Evolutionary conservation across 1,140 invertebrate genomes (phyloP).

Genomic region (Sycophaga agraensis): DNA sequence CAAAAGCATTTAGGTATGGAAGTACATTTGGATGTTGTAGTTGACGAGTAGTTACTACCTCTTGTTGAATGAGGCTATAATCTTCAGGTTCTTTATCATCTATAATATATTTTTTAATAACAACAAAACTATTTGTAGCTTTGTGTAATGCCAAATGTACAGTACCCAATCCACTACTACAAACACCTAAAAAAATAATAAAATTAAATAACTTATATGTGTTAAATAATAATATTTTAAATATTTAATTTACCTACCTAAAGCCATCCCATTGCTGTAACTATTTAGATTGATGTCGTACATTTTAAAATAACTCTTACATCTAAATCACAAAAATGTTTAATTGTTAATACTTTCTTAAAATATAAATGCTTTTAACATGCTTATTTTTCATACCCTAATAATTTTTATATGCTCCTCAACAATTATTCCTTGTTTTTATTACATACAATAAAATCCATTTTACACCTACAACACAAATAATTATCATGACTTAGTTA

Average conservation of each 20-base stretch:
- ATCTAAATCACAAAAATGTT: neutral
- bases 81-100: conserved; percentile 69
- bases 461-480: too few species aligned
- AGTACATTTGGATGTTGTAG: conserved; percentile 79
- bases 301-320: conserved; percentile 13
- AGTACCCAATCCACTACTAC: conserved; percentile 65
- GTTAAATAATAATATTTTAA: neutral
- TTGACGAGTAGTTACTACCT: conserved; percentile 75
- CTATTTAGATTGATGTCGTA: conserved; percentile 24
- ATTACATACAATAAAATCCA: too few species aligned
- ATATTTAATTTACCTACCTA: conserved; percentile 10
- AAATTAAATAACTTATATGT: conserved; percentile 46
- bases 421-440: too few species aligned
- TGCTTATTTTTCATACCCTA: too few species aligned
- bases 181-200: conserved; percentile 63
- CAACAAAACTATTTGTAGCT: conserved; percentile 68
- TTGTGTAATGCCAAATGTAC: conserved; percentile 68
- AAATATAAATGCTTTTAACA: too few species aligned
- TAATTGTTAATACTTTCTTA: neutral
- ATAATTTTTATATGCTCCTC: too few species aligned
- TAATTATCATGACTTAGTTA: too few species aligned
- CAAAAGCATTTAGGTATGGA: conserved; percentile 72
- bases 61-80: conserved; percentile 68
- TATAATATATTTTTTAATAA: conserved; percentile 75
- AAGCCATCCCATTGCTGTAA: conserved; percentile 15